Percentiles rank a stretch among this genome's conserved stretches.
phyloP scores from a whole-genome alignment of 2,888 invertebrate species.

The Amphiduros pacificus region DNA sequence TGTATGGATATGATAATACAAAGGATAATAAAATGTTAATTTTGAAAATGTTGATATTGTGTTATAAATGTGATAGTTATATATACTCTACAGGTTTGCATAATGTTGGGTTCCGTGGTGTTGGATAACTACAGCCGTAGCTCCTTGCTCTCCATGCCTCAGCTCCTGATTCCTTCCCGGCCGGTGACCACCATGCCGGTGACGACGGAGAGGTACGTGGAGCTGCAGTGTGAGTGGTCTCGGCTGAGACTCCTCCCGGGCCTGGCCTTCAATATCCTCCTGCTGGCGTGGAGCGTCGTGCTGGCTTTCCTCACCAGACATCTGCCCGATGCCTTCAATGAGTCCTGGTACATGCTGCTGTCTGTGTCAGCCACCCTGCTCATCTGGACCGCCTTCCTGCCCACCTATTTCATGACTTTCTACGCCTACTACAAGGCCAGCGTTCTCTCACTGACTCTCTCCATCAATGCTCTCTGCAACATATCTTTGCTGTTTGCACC shows the following conservation, averaged over 20 bases:
- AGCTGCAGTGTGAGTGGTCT: background rate
- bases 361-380: constrained; percentile 1
- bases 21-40: no score
- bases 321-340: constrained; percentile 6
- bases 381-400: constrained; percentile 2
- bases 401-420: constrained; percentile 2
- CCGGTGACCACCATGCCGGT: background rate
- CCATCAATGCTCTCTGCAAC: background rate
- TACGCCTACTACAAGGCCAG: background rate
- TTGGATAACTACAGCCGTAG: no score
- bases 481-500: background rate
- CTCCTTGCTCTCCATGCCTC: no score
- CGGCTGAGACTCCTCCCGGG: background rate
- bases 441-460: background rate
- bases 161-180: background rate
- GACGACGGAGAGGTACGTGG: background rate
- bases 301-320: background rate
- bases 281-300: background rate
- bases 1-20: no score
- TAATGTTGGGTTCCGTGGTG: no score
- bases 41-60: no score
- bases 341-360: constrained; percentile 1
- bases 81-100: no score
- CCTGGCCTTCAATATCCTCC: background rate
- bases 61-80: no score